These are phyloP conservation scores for Coecobrya sp. DNA, from an alignment of 2,888 invertebrate genomes.

Conservation along the genomic window DNA sequence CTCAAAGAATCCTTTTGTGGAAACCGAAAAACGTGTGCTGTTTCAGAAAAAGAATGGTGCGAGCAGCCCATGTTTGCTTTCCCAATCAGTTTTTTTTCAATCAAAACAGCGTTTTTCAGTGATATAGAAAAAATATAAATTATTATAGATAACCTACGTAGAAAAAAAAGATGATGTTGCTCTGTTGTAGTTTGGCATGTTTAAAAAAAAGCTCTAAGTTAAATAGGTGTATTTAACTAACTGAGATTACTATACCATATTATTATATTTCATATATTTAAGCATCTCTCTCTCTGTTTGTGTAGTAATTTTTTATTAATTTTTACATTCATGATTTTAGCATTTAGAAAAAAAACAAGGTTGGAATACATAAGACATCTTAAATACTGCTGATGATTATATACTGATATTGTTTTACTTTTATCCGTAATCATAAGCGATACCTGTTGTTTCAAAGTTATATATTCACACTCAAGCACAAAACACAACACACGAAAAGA, in stretches of 20 bases:
- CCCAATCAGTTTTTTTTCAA: background rate
- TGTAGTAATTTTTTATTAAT: background rate
- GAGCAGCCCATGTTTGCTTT: background rate
- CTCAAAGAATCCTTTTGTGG: too few relatives aligned
- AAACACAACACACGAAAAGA: conserved; percentile 26
- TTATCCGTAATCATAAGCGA: conserved; percentile 3
- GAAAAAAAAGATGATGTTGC: background rate
- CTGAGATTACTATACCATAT: conserved; percentile 8
- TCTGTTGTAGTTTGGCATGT: conserved; percentile 27
- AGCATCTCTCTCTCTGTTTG: background rate
- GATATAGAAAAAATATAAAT: background rate
- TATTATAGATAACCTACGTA: too few relatives aligned
- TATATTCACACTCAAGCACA: conserved; percentile 53
- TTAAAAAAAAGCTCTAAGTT: conserved; percentile 28
- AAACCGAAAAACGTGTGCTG: too few relatives aligned
- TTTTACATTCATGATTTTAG: background rate
- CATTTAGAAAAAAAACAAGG: background rate
- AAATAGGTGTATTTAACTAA: background rate
- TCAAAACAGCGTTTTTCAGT: background rate
- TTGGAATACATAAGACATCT: background rate
- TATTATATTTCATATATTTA: background rate
- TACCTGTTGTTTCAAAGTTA: conserved; percentile 28
- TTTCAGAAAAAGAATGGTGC: too few relatives aligned
- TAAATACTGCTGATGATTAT: conserved; percentile 1
- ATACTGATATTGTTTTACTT: conserved; percentile 22